These are phyloP conservation scores for Oscheius sp. DNA, from an alignment of 2,888 invertebrate species.

Conservation along the genomic window DNA sequence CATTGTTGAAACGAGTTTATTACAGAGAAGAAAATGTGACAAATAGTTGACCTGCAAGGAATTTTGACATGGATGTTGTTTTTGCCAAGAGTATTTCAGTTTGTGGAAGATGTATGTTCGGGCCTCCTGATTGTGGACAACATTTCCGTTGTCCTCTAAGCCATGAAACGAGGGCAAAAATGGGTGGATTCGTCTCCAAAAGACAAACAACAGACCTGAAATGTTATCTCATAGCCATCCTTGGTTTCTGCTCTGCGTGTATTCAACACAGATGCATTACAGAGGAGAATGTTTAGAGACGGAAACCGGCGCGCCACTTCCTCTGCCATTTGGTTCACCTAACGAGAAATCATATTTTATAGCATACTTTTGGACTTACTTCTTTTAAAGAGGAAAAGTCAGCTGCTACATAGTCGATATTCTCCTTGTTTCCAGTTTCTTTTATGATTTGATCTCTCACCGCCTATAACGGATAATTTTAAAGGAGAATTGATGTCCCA, in stretches of 20 bases:
- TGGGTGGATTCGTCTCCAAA: background rate
- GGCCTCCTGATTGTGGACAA: constrained; percentile 20
- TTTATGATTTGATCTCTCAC: constrained; percentile 51
- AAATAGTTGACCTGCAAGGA: constrained; percentile 69
- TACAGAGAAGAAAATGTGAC: constrained; percentile 68
- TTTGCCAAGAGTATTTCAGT: background rate
- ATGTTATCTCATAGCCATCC: constrained; percentile 68
- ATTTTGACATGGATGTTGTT: background rate
- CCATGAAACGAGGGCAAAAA: too few relatives aligned
- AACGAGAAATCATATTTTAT: constrained; percentile 31
- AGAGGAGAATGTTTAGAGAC: constrained; percentile 65
- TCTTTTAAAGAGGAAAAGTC: constrained; percentile 65
- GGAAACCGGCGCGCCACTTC: constrained; percentile 67
- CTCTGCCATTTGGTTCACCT: constrained; percentile 67
- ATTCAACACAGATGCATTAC: constrained; percentile 69
- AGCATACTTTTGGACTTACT: constrained; percentile 41
- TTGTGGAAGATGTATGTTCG: constrained; percentile 7
- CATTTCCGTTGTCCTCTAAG: constrained; percentile 18
- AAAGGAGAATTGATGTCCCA: background rate
- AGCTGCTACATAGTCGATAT: constrained; percentile 65
- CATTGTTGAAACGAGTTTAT: constrained; percentile 58
- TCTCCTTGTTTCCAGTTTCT: constrained; percentile 51
- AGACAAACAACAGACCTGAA: constrained; percentile 60
- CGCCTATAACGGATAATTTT: constrained; percentile 41
- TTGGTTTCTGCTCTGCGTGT: constrained; percentile 60